Evolutionary conservation across 2,113 vertebrate genomes (phyloP), one percentile per base, ranked within the genome.

Genomic region (Anoplopoma fimbria): DNA sequence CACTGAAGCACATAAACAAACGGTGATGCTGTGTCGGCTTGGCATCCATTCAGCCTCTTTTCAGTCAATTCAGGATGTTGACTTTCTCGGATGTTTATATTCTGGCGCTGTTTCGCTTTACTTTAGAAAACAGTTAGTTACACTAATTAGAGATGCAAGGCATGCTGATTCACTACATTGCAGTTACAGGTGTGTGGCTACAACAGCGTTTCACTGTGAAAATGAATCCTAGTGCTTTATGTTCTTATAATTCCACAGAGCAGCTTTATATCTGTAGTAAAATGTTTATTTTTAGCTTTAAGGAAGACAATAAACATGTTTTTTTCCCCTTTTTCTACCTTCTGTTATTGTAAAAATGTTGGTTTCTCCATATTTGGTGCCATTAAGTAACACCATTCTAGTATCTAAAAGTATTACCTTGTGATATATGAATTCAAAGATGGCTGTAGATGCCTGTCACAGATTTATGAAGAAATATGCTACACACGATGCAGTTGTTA

Each of bases 1-100:
- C 71, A 40, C 74, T 45, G 53, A 77, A 73, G 68, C 62, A 61
- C n/a, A 51, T 1, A 40, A 58, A 62, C 23, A 79, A 53, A 55
- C 60, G 36, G 45, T 9, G 53, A 57, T 36, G 63, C 63, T 64
- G 62, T 47, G 31, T 21, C 23, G 19, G n/a, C 17, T 57, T 69
- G 55, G 55, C 47, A 40, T 55, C 34, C 36, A 4, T 34, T 64
- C 29, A 15, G 47, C 61, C 12, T 31, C 9, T 34, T 4, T 77
- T 74, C 51, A 19, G 17, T 82, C 13, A 55, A 5, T 49, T 65
- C 14, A 73, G 9, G 29, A 76, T 21, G 45, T 31, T n/a, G 0
- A 0, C 5, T 31, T 64, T 23, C 27, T 34, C 33, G 3, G 6
- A 21, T 53, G 45, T 69, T 45, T 55, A 70, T 4, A 51, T 63